Base-by-base conservation (phyloP, 1,140 invertebrate species). In the Campoletis sonorensis region DNA sequence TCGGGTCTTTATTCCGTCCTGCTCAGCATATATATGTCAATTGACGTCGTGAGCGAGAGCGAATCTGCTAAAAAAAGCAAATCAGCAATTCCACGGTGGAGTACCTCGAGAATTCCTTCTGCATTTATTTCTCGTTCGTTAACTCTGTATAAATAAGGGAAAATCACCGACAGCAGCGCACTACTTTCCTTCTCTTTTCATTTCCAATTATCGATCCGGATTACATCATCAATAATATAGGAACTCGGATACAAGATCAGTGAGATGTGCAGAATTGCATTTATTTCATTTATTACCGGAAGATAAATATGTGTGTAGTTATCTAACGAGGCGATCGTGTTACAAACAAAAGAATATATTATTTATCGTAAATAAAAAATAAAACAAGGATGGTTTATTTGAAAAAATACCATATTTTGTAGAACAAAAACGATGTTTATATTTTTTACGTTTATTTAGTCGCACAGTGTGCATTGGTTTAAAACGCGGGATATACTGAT, bases 31-130 rank as follows among this genome's bases (percentile, higher is more conserved):
- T 54, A 21, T n/a, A 54, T 21, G 51, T 54, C 18, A 54, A 54
- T 54, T 54, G 51, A 54, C 51, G 51, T n/a, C n/a, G n/a, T n/a
- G 51, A 8, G 18, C 51, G 37, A 73, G 33, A 73, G 33, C 37
- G 45, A 40, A 16, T 40, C 21, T 37, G 11, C 15, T 40, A 73
- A 73, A 70, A 70, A 70, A 54, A 54, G 7, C 51, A 54, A 54
- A 54, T 54, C 51, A 54, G 51, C 51, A 54, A n/a, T 54, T 54
- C 16, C 51, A 21, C n/a, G 51, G 51, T n/a, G 18, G 51, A 54
- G 16, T 21, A 21, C 16, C 51, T n/a, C 51, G 51, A 21, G 51
- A 54, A 54, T 54, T 54, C 51, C 4, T 21, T 54, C 18, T 54
- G 40, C 40, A 45, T 45, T 45, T 45, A 54, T 54, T 21, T 21